phyloP scores from a whole-genome alignment of 23 tunicate species.

The Phallusia fumigata region DNA sequence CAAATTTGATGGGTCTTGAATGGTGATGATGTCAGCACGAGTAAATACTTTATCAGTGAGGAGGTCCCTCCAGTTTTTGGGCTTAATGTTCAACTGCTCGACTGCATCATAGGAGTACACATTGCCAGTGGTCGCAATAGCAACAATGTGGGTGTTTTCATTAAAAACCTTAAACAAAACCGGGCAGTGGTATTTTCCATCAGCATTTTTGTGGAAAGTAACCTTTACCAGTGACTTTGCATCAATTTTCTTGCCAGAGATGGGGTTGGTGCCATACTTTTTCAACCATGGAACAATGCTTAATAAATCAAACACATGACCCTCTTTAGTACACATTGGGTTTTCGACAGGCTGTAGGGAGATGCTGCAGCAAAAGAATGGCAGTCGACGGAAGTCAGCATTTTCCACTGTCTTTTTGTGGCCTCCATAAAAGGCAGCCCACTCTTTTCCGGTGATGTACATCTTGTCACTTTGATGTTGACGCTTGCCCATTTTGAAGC shows the following conservation, averaged over 20 bases:
- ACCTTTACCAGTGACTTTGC: slow-evolving; percentile 68
- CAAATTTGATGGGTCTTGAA: slow-evolving; percentile 86
- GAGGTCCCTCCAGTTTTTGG: slow-evolving; percentile 92
- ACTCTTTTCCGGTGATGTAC: slow-evolving; percentile 92
- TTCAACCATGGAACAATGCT: slow-evolving; percentile 92
- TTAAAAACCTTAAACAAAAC: slow-evolving; percentile 88
- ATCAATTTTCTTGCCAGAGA: slow-evolving; percentile 93
- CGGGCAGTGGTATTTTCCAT: slow-evolving; percentile 97
- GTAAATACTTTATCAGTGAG: slow-evolving; percentile 72
- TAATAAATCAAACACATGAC: slow-evolving; percentile 73
- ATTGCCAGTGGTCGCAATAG: slow-evolving; percentile 86
- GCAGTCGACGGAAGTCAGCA: slow-evolving; percentile 86
- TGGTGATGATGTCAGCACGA: slow-evolving; percentile 73
- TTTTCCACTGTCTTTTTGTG: slow-evolving; percentile 72
- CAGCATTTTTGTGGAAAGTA: slow-evolving; percentile 88
- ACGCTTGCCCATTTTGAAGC: slow-evolving; percentile 76
- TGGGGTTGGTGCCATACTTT: slow-evolving; percentile 89
- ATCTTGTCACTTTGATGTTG: slow-evolving; percentile 95
- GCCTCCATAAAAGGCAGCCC: slow-evolving; percentile 94
- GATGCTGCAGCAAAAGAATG: slow-evolving; percentile 93
- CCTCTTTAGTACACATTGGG: slow-evolving; percentile 77
- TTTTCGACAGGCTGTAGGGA: slow-evolving; percentile 91
- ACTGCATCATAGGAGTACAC: slow-evolving; percentile 92
- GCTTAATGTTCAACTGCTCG: slow-evolving; percentile 86
- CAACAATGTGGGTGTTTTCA: slow-evolving; percentile 87